Evolutionary conservation across 2,113 vertebrate species (phyloP).

Genomic region (Acrocephalus arundinaceus): DNA sequence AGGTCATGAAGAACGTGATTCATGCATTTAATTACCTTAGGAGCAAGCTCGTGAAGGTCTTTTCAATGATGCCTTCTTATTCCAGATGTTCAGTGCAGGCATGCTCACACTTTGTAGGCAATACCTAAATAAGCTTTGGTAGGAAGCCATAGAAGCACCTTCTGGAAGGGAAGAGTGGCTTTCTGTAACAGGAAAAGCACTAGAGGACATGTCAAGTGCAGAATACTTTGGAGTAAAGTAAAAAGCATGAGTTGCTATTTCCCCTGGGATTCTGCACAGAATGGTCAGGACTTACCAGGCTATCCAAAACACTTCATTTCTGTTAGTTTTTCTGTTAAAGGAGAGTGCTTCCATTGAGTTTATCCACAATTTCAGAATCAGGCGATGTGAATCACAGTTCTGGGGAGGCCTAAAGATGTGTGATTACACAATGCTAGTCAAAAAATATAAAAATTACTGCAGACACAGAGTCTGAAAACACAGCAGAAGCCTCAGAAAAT

Average conservation of each 20-base stretch:
- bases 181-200: background rate
- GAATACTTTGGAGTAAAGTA: background rate
- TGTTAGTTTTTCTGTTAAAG: slow-evolving; percentile 4
- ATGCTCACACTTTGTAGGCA: background rate
- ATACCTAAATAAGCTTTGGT: background rate
- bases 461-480: slow-evolving; percentile 8
- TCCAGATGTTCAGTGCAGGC: background rate
- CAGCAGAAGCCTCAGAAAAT: slow-evolving; percentile 45
- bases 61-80: background rate
- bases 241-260: background rate
- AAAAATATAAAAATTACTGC: slow-evolving; percentile 22
- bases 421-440: background rate
- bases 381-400: slow-evolving; percentile 7
- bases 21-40: background rate
- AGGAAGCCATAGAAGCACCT: background rate
- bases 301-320: background rate
- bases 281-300: background rate
- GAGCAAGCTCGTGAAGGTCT: background rate
- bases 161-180: background rate
- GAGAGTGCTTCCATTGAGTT: background rate
- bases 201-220: background rate
- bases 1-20: background rate
- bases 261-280: background rate
- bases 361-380: slow-evolving; percentile 10
- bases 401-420: slow-evolving; percentile 12